Conservation (phyloP, 2,797 vertebrate genomes). For the Melanotaenia pygmaea region DNA sequence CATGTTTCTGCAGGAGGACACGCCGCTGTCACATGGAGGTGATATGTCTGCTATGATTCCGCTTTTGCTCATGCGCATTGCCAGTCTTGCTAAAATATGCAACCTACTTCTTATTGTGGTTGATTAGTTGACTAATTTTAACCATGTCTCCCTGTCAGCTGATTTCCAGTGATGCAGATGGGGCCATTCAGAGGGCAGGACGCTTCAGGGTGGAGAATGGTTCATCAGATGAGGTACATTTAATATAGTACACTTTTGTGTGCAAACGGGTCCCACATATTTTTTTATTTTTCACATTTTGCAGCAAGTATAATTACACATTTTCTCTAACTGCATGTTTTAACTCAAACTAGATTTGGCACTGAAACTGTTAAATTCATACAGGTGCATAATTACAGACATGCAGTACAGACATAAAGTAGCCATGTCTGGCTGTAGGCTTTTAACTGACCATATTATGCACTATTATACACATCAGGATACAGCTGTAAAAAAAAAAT, state of each 20-base stretch:
- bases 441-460: slow-evolving; percentile 1
- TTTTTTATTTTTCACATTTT: not conserved
- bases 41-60: slow-evolving; percentile 43
- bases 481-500: not conserved
- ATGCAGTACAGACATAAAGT: not conserved
- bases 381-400: not conserved
- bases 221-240: slow-evolving; percentile 90
- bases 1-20: not conserved
- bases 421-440: not conserved
- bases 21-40: slow-evolving; percentile 43
- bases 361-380: not conserved
- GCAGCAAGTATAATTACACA: too few relatives aligned
- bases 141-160: slow-evolving; percentile 82
- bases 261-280: slow-evolving; percentile 11
- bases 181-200: slow-evolving; percentile 98
- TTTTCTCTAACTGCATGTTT: too few relatives aligned
- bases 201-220: slow-evolving; percentile 98
- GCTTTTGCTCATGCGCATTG: slow-evolving; percentile 23
- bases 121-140: slow-evolving; percentile 60
- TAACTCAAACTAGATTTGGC: not conserved
- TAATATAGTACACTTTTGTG: slow-evolving; percentile 17
- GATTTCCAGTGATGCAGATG: slow-evolving; percentile 98
- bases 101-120: slow-evolving; percentile 41
- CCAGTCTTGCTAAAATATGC: slow-evolving; percentile 40
- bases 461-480: not conserved